Evolutionary conservation across 2,888 invertebrate genomes (phyloP).

Genomic region (Drepana falcataria): DNA sequence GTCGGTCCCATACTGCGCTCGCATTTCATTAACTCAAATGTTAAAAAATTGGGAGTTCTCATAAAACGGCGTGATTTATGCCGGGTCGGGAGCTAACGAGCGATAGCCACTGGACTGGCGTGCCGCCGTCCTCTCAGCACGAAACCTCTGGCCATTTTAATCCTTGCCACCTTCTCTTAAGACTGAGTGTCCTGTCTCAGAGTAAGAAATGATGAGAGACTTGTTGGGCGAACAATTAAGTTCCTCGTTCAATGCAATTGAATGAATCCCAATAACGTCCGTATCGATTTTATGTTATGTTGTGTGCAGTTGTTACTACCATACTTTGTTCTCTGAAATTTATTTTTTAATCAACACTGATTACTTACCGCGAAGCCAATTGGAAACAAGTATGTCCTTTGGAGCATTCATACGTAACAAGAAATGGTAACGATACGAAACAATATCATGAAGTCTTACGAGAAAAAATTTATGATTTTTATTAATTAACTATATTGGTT

Average conservation of each 20-base stretch:
- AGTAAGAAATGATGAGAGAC: constrained; percentile 5
- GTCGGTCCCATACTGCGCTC: constrained; percentile 75
- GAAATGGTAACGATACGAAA: background rate
- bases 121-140: constrained; percentile 15
- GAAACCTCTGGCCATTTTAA: constrained; percentile 2
- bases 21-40: constrained; percentile 72
- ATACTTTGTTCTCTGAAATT: background rate
- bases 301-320: background rate
- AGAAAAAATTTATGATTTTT: background rate
- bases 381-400: background rate
- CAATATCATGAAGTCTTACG: background rate
- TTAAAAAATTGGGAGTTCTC: constrained; percentile 73
- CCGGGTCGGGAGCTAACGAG: constrained; percentile 72
- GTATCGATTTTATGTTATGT: constrained; percentile 18
- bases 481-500: background rate
- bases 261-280: constrained; percentile 21
- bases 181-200: background rate
- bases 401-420: background rate
- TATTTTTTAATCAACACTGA: background rate
- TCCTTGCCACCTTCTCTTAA: background rate
- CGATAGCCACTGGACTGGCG: constrained; percentile 56
- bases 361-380: constrained; percentile 1
- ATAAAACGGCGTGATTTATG: constrained; percentile 76
- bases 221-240: constrained; percentile 36
- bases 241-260: constrained; percentile 20